phyloP scores from a whole-genome alignment of 1,140 invertebrate species.

The Orchestia grillus region DNA sequence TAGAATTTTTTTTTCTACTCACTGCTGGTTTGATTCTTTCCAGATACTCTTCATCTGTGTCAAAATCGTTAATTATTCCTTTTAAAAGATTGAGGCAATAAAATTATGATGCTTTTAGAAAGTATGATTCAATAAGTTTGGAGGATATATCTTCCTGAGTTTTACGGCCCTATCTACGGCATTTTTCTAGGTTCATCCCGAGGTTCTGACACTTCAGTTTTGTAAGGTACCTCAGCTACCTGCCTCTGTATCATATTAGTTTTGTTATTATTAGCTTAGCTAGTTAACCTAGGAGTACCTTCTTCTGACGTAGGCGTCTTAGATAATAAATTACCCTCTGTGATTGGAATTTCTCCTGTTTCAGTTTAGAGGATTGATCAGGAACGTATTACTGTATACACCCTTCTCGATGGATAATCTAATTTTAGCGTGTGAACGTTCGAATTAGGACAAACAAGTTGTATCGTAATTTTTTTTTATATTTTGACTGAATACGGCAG shows the following conservation, averaged over 20 bases:
- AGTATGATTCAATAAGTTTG: background rate
- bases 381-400: background rate
- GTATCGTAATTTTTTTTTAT: background rate
- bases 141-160: background rate
- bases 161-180: background rate
- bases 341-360: background rate
- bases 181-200: background rate
- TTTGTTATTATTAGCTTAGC: background rate
- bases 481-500: background rate
- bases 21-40: background rate
- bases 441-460: background rate
- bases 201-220: background rate
- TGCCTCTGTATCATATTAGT: background rate
- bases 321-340: background rate
- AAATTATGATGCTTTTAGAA: background rate
- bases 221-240: background rate
- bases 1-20: background rate
- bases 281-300: background rate
- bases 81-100: background rate
- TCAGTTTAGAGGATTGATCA: background rate
- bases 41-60: background rate
- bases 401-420: background rate
- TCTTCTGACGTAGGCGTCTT: background rate
- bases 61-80: background rate
- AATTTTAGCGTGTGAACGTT: background rate